A percentile compares a stretch with the other conserved stretches of the same genome.
phyloP scores from a whole-genome alignment of 2,888 invertebrate species.

The Fragum fragum region DNA sequence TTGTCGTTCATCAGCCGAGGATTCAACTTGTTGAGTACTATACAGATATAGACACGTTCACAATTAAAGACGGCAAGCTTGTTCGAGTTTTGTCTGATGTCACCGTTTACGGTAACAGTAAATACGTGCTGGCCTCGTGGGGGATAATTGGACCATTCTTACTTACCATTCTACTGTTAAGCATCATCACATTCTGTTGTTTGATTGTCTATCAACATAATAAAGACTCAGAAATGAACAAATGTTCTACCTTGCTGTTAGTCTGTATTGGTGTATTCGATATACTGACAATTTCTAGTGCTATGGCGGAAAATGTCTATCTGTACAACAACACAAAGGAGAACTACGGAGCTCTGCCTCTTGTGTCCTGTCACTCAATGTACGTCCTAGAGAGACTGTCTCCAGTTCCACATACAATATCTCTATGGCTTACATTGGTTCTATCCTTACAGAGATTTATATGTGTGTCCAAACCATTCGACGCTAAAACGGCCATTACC shows the following conservation, averaged over 20 bases:
- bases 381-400: neutral
- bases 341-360: neutral
- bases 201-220: neutral
- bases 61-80: constrained; percentile 7
- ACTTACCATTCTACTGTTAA: neutral
- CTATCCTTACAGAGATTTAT: neutral
- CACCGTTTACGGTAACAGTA: neutral
- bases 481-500: neutral
- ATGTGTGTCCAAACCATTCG: neutral
- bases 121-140: neutral
- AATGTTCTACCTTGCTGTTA: constrained; percentile 5
- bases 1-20: neutral
- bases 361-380: neutral
- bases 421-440: neutral
- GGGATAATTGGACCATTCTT: neutral
- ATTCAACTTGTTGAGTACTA: neutral
- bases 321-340: neutral
- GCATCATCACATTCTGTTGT: neutral
- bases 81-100: neutral
- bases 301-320: constrained; percentile 1
- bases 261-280: neutral
- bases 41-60: neutral
- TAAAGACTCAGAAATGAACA: constrained; percentile 7
- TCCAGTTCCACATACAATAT: constrained; percentile 9
- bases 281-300: neutral